Conservation (phyloP, 2,888 invertebrate species). For the Volucella bombylans region DNA sequence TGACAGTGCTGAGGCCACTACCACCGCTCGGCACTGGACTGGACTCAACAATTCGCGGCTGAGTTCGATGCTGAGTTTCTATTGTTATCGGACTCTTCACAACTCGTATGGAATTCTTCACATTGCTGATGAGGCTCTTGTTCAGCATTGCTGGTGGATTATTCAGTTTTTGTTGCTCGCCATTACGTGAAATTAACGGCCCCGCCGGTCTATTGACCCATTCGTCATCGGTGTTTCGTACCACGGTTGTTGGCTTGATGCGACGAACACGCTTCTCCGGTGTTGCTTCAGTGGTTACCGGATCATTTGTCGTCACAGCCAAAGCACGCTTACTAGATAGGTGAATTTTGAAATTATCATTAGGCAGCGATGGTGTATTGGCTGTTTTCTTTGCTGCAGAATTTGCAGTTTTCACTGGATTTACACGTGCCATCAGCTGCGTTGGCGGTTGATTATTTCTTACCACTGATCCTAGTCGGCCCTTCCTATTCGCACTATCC, state of each 20-base stretch:
- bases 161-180: conserved; percentile 69
- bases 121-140: conserved; percentile 25
- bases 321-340: conserved; percentile 75
- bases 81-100: conserved; percentile 29
- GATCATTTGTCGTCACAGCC: conserved; percentile 56
- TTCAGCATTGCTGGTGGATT: conserved; percentile 50
- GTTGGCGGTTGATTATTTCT: conserved; percentile 12
- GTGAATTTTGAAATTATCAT: conserved; percentile 78
- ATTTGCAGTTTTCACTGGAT: conserved; percentile 47
- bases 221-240: conserved; percentile 75
- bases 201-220: conserved; percentile 71
- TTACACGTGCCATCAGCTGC: conserved; percentile 62
- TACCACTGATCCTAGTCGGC: conserved; percentile 23
- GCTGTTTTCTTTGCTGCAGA: conserved; percentile 24
- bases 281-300: conserved; percentile 7
- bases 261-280: conserved; percentile 71
- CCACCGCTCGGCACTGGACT: conserved; percentile 13
- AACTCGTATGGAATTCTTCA: conserved; percentile 24
- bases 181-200: conserved; percentile 56
- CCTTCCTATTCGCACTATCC: conserved; percentile 53
- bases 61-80: background rate
- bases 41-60: conserved; percentile 6
- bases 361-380: conserved; percentile 36
- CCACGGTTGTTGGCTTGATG: conserved; percentile 76
- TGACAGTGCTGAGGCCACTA: background rate